Evolutionary conservation across 2,888 invertebrate species (phyloP).

Genomic region (Campoplex capitator): DNA sequence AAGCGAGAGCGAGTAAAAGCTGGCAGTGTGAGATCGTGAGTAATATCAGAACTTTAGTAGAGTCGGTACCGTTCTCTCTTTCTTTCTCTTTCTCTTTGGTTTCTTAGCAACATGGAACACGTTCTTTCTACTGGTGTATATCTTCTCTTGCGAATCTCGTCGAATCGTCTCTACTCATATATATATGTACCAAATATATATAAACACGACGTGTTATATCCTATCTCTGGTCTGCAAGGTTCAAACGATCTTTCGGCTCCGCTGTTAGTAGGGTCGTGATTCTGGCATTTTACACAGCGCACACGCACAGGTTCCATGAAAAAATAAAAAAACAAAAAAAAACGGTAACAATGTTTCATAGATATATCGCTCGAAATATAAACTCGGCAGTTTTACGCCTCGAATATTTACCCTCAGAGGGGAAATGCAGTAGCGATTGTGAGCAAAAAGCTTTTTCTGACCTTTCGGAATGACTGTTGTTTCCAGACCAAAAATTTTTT

Average conservation of each 20-base stretch:
- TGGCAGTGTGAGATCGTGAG: conserved; percentile 72
- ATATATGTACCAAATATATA: conserved; percentile 18
- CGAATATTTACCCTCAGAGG: not conserved
- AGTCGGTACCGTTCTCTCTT: conserved; percentile 19
- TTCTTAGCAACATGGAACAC: conserved; percentile 60
- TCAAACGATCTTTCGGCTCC: conserved; percentile 45
- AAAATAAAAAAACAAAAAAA: not conserved
- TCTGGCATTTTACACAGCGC: conserved; percentile 41
- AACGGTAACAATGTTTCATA: conserved; percentile 50
- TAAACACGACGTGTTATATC: conserved; percentile 52
- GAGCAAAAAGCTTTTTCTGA: not conserved
- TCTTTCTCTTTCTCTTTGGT: conserved; percentile 36
- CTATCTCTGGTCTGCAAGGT: conserved; percentile 56
- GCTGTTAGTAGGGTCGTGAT: conserved; percentile 59
- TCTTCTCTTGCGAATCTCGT: conserved; percentile 67
- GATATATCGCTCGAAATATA: conserved; percentile 52
- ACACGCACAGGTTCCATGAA: conserved; percentile 43
- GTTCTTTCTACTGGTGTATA: conserved; percentile 61
- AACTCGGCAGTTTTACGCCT: conserved; percentile 49
- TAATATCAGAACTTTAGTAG: conserved; percentile 72
- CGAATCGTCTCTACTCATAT: conserved; percentile 63
- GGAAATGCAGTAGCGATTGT: not conserved
- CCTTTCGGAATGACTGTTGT: not conserved
- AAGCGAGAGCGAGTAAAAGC: conserved; percentile 63
- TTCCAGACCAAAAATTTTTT: no score